phyloP scores from a whole-genome alignment of 2,797 vertebrate species.

The Myiotriccus ornatus region DNA sequence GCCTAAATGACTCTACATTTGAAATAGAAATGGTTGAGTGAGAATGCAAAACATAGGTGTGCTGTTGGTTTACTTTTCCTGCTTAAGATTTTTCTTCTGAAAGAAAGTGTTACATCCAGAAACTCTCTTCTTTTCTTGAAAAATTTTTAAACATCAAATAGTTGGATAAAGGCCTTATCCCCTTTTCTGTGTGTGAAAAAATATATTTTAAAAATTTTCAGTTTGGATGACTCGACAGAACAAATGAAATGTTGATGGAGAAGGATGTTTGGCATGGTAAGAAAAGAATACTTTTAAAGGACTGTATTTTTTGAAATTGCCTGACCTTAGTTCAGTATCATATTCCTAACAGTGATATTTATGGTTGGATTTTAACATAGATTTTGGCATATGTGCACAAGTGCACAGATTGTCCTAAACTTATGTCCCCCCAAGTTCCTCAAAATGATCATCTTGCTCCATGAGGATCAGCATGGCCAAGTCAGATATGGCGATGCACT shows the following conservation, averaged over 20 bases:
- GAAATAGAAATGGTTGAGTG: accelerated
- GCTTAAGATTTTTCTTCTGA: background rate
- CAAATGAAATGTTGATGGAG: background rate
- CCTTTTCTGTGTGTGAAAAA: background rate
- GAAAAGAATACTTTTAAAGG: background rate
- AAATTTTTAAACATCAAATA: background rate
- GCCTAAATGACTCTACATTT: background rate
- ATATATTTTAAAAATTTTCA: background rate
- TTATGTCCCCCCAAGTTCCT: too few relatives aligned
- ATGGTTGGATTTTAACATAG: background rate
- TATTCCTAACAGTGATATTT: background rate
- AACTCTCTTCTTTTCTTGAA: background rate
- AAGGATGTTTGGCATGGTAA: background rate
- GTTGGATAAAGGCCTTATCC: background rate
- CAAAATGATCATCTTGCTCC: too few relatives aligned
- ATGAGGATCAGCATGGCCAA: too few relatives aligned
- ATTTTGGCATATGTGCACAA: background rate
- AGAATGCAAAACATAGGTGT: background rate
- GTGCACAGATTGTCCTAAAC: background rate
- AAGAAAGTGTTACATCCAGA: accelerated
- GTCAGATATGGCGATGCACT: too few relatives aligned
- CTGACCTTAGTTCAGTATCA: background rate
- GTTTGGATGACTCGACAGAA: background rate
- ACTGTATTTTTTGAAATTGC: background rate
- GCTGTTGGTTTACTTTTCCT: background rate